Base-by-base conservation (phyloP, 1,140 invertebrate genomes). In the Ceratitis capitata region DNA sequence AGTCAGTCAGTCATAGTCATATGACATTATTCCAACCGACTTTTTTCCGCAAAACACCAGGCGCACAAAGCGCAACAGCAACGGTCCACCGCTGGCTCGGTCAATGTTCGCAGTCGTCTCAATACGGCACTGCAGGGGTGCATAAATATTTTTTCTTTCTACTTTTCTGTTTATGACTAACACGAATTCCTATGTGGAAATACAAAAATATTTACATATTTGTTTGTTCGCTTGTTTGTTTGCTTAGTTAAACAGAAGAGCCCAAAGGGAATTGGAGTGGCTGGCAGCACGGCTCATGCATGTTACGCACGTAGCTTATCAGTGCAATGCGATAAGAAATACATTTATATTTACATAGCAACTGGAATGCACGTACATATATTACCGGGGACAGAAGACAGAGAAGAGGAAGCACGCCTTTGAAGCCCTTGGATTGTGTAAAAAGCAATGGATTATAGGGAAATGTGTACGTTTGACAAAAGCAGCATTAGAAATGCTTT, bases 1-100 rank as follows among this genome's bases (percentile, higher is more conserved):
- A 32, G 14, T 35, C 32, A 53, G 14, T 53, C 29, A 69, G 12
- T 69, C 61, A n/a, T n/a, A 69, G 61, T 19, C 61, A 69, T 69
- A 29, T 69, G 61, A 39, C 29, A 69, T 69, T 69, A 69, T 78
- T 78, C n/a, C 69, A 78, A 78, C 69, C 69, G 69, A 78, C 69
- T 78, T 26, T 78, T 78, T 78, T 78, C 69, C 39, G 35, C 19
- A 78, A 35, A 78, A 45, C 32, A 78, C 69, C 69, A 78, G 69
- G 69, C 35, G 69, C 39, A 14, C 69, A 78, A 78, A 78, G 2
- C 56, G 29, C 56, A 61, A 26, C 12, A 61, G 56, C 56, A 61
- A 26, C 6, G 19, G n/a, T n/a, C 14, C 29, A 16, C 14, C 23
- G 58, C 29, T 23, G 23, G 23, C 29, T 23, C 69, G 14, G 12